Conservation (phyloP, 2,113 vertebrate species). For the Sturnus vulgaris region DNA sequence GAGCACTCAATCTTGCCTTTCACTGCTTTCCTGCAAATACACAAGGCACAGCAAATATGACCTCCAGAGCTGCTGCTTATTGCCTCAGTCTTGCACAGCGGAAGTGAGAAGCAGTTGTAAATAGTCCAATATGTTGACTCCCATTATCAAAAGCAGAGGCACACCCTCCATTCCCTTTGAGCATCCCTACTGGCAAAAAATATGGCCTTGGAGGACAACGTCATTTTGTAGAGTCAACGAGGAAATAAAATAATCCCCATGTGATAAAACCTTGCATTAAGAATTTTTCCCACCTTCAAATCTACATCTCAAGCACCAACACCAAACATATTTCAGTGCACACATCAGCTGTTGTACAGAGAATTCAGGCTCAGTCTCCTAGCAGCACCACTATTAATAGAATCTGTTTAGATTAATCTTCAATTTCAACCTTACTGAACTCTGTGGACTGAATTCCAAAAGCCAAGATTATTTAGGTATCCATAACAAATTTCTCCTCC, state of each 20-base stretch:
- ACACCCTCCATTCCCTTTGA: background rate
- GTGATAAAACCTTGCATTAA: background rate
- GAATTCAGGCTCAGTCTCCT: constrained; percentile 60
- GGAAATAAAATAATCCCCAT: background rate
- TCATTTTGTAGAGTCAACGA: background rate
- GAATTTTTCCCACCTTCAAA: background rate
- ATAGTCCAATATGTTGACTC: background rate
- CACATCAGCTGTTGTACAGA: constrained; percentile 58
- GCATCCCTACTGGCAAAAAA: background rate
- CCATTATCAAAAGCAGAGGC: background rate
- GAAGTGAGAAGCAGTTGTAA: background rate
- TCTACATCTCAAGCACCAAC: background rate
- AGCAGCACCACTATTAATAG: constrained; percentile 71
- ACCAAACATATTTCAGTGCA: constrained; percentile 47
- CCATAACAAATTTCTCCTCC: background rate
- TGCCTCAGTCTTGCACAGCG: background rate
- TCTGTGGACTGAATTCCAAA: constrained; percentile 31
- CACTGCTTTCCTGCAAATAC: background rate
- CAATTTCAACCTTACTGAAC: constrained; percentile 47
- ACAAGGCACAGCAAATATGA: background rate
- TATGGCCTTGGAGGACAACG: background rate
- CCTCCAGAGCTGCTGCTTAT: background rate
- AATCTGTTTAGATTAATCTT: constrained; percentile 62
- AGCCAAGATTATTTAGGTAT: background rate
- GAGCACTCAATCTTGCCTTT: background rate